Evolutionary conservation across 2,113 vertebrate genomes (phyloP).

Genomic region (Neotoma lepida): DNA sequence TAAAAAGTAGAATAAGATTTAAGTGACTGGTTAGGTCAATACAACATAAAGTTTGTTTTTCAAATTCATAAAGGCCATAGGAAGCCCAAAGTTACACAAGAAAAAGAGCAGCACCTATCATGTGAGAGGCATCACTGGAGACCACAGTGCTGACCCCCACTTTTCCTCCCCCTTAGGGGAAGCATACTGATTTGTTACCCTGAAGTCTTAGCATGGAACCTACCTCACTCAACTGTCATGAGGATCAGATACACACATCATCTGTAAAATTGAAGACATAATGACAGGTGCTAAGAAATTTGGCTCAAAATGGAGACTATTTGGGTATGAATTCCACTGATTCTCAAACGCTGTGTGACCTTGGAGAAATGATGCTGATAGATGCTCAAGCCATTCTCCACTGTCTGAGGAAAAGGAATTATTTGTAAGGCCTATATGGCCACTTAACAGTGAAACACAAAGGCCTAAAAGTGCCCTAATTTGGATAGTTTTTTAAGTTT

Average conservation of each 20-base stretch:
- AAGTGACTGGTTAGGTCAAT: neutral
- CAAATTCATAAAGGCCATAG: fast-evolving
- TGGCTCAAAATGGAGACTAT: neutral
- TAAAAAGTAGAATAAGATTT: neutral
- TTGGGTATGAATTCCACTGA: neutral
- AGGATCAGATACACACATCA: fast-evolving
- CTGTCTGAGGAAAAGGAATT: neutral
- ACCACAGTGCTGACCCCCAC: too few relatives aligned
- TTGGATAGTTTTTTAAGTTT: neutral
- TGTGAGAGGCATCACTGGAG: fast-evolving
- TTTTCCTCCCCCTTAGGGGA: neutral
- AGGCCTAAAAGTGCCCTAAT: neutral
- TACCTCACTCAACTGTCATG: fast-evolving
- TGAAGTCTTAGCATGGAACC: neutral
- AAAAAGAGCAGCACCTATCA: neutral
- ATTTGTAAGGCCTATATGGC: neutral
- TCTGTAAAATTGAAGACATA: neutral
- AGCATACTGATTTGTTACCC: neutral
- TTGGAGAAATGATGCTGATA: neutral
- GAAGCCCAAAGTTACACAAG: too few relatives aligned
- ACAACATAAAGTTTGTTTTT: neutral
- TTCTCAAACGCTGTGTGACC: too few relatives aligned
- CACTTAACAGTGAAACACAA: neutral
- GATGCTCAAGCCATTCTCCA: too few relatives aligned
- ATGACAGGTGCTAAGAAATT: neutral